Percentiles rank a stretch among this genome's conserved stretches.
Conservation (phyloP, 2,888 invertebrate genomes). For the Diogma glabrata region DNA sequence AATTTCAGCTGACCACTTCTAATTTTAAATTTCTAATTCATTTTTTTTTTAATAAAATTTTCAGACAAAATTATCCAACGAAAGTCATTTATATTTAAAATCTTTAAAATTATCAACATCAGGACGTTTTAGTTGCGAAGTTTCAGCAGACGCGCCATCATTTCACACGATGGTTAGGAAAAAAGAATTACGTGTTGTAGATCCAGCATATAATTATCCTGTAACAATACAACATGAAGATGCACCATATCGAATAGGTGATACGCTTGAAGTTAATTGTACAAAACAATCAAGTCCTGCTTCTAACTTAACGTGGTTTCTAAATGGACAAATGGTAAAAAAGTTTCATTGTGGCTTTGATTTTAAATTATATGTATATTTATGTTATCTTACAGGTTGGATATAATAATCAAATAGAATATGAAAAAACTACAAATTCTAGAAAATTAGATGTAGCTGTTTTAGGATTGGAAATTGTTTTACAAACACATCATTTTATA, state of each 20-base stretch:
- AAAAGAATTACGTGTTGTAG: slow-evolving; percentile 6
- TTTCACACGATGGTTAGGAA: slow-evolving; percentile 1
- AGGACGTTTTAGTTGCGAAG: slow-evolving; percentile 3
- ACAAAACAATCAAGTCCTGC: slow-evolving; percentile 16
- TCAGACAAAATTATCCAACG: slow-evolving; percentile 8
- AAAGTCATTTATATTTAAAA: slow-evolving; percentile 1
- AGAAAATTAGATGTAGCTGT: slow-evolving; percentile 2
- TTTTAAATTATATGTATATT: too few species aligned
- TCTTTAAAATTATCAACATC: slow-evolving; percentile 8
- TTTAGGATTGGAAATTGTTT: slow-evolving; percentile 2
- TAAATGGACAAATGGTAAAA: slow-evolving; percentile 19
- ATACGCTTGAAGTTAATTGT: slow-evolving; percentile 19
- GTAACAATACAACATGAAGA: slow-evolving; percentile 7
- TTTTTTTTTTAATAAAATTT: background rate
- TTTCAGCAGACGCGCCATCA: slow-evolving; percentile 6
- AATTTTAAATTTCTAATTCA: too few species aligned
- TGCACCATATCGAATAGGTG: slow-evolving; percentile 23
- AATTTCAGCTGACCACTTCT: too few species aligned
- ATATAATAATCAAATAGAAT: slow-evolving; percentile 3
- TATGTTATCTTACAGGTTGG: slow-evolving; percentile 6
- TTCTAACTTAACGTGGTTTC: slow-evolving; percentile 19
- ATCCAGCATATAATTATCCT: background rate
- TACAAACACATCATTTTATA: slow-evolving; percentile 7
- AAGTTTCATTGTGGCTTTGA: too few species aligned
- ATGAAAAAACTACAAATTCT: slow-evolving; percentile 5